Evolutionary conservation across 2,888 invertebrate species (phyloP), one percentile per base, ranked within the genome.

Genomic region (Drosophila rellima): DNA sequence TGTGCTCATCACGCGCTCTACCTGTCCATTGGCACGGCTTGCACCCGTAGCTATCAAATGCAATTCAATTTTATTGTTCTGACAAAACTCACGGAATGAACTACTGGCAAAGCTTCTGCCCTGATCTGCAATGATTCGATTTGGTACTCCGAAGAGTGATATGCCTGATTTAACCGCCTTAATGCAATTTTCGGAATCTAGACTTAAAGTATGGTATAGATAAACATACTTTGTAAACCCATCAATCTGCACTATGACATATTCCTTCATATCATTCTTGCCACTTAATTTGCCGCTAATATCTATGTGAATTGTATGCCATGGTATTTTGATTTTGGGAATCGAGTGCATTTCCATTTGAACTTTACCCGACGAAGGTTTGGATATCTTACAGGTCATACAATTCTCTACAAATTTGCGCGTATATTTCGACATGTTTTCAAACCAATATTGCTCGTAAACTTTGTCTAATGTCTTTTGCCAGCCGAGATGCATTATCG

Each of bases 401-500:
- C 20, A 44, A 23, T 44, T n/a, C 1, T 20, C 45, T 3, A 45
- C 29, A 45, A 45, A 45, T 4, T 45, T 44, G 2, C 7, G 20
- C 6, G 44, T 42, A 39, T 20, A 20, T 20, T 20, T 20, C 3
- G 20, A 20, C 20, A 20, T 20, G 20, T 20, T 20, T 20, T 20
- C 17, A 40, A 26, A 44, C 44, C 26, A 29, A 45, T 45, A 26
- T 45, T 26, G 26, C 26, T 45, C 26, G 26, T 45, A 45, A 1
- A 42, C 11, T 20, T 42, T 42, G 6, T 20, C 42, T 42, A 42
- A 11, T 5, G 42, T 42, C 6, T 45, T 26, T n/a, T 45, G 45
- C 45, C 45, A 45, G 8, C 29, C 47, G 8, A 47, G 29, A 29
- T 29, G 47, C 47, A 47, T 33, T 48, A n/a, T n/a, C n/a, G n/a